These are phyloP conservation scores for Catocala sponsa DNA, from an alignment of 2,888 invertebrate species.

Conservation along the genomic window DNA sequence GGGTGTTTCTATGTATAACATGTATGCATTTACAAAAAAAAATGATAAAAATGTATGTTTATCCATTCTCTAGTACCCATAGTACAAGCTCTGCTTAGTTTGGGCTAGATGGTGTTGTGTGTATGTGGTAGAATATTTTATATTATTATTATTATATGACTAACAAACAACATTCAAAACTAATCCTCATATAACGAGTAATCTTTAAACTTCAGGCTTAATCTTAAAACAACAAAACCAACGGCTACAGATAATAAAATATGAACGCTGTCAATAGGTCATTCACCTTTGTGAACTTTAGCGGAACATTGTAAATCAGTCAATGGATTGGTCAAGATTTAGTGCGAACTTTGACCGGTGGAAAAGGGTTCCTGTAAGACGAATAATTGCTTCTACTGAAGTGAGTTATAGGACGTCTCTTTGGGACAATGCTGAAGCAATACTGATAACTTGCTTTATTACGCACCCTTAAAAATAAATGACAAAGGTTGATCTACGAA, in stretches of 20 bases:
- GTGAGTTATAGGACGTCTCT: constrained; percentile 1
- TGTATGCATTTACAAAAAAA: too few relatives aligned
- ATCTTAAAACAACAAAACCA: neutral
- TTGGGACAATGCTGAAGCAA: constrained; percentile 9
- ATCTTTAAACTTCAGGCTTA: too few relatives aligned
- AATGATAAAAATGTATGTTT: too few relatives aligned
- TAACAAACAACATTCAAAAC: constrained; percentile 22
- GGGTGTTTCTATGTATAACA: too few relatives aligned
- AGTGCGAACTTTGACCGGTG: constrained; percentile 39
- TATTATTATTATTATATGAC: too few relatives aligned
- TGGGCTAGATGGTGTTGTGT: too few relatives aligned
- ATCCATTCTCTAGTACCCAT: too few relatives aligned
- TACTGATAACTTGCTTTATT: neutral
- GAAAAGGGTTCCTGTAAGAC: constrained; percentile 8
- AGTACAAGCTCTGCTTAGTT: too few relatives aligned
- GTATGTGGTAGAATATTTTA: too few relatives aligned
- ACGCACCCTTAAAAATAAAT: too few relatives aligned
- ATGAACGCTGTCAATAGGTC: constrained; percentile 49
- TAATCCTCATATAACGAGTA: neutral
- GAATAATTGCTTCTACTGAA: constrained; percentile 3
- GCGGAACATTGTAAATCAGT: constrained; percentile 45
- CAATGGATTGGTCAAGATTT: constrained; percentile 34
- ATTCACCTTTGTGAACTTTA: constrained; percentile 39
- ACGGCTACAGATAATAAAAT: constrained; percentile 17
- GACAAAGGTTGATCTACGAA: too few relatives aligned